These are phyloP conservation scores for Sarcoramphus papa DNA, from an alignment of 2,797 vertebrate species.

Conservation along the genomic window DNA sequence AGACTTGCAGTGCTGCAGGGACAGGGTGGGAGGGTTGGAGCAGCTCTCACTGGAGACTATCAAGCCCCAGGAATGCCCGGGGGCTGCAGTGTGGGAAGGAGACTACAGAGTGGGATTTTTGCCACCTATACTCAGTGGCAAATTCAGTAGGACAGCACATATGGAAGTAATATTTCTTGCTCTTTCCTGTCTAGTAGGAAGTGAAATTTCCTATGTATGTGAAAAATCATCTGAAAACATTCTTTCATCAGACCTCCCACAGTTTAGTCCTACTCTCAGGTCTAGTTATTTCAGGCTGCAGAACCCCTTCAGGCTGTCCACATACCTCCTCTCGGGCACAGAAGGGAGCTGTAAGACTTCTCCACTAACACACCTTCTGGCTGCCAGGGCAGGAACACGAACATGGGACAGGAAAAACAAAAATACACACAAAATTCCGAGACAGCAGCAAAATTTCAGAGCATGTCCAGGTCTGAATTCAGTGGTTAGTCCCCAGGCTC, in stretches of 20 bases:
- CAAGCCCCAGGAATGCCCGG: neutral
- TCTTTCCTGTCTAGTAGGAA: neutral
- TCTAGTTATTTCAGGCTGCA: neutral
- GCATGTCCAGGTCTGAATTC: neutral
- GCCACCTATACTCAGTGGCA: neutral
- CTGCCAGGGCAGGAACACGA: neutral
- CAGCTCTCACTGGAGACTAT: neutral
- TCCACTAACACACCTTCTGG: constrained; percentile 66
- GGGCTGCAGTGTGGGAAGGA: neutral
- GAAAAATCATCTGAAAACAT: neutral
- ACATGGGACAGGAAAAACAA: neutral
- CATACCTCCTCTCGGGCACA: constrained; percentile 64
- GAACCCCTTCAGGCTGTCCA: neutral
- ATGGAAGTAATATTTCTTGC: neutral
- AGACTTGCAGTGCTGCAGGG: neutral
- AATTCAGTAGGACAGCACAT: neutral
- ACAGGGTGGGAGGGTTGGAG: neutral
- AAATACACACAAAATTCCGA: neutral
- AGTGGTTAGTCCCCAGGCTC: neutral
- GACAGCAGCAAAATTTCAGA: neutral
- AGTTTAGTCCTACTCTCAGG: neutral
- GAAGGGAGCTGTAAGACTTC: constrained; percentile 49
- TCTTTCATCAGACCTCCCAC: neutral
- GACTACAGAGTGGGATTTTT: neutral
- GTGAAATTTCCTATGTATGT: neutral